Evolutionary conservation across 2,888 invertebrate genomes (phyloP).

Genomic region (Periphyllus acericola): DNA sequence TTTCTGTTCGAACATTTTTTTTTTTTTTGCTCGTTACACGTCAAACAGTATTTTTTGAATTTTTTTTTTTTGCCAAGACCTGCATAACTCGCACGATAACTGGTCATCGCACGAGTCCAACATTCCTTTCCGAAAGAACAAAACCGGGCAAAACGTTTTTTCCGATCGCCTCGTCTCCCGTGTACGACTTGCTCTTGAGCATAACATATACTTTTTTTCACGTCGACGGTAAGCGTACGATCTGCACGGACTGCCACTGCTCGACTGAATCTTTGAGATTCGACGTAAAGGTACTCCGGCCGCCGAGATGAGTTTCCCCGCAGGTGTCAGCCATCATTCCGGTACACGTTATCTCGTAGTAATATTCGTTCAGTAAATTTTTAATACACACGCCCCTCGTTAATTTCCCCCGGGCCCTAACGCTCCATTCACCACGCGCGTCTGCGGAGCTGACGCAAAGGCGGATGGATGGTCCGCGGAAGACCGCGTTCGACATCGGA

Average conservation of each 20-base stretch:
- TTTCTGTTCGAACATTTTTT: slow-evolving; percentile 22
- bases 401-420: slow-evolving; percentile 36
- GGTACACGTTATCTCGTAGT: background rate
- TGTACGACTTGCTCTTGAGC: background rate
- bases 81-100: too few relatives aligned
- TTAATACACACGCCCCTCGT: background rate
- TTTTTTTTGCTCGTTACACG: slow-evolving; percentile 14
- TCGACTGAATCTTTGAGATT: too few relatives aligned
- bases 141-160: background rate
- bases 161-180: background rate
- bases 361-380: slow-evolving; percentile 15
- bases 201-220: background rate
- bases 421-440: background rate
- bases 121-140: background rate
- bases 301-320: background rate
- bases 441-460: slow-evolving; percentile 29
- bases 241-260: too few relatives aligned
- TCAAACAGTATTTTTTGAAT: background rate
- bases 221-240: too few relatives aligned
- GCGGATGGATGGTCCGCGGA: background rate
- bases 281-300: too few relatives aligned
- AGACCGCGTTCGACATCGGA: slow-evolving; percentile 25
- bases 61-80: too few relatives aligned
- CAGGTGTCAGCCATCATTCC: background rate
- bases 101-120: background rate